Percentiles rank a stretch among this genome's conserved stretches.
These are phyloP conservation scores for Pararge aegeria DNA, from an alignment of 1,140 invertebrate genomes.

Conservation along the genomic window DNA sequence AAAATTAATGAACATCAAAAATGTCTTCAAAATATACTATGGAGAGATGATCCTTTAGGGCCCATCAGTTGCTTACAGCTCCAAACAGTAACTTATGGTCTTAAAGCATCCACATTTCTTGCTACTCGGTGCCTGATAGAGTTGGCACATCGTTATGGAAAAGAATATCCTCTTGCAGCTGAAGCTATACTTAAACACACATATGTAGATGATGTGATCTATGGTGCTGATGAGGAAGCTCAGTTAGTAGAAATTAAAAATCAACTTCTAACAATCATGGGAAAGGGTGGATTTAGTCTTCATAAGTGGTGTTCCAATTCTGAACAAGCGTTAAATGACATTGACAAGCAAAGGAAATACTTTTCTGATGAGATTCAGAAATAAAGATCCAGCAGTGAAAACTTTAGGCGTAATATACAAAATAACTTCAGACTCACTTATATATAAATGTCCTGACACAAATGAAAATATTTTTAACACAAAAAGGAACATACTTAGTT, in stretches of 20 bases:
- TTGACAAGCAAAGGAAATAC: no score
- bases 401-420: no score
- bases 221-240: conserved; percentile 13
- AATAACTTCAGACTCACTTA: no score
- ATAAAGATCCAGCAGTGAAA: no score
- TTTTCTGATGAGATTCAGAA: no score
- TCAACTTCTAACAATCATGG: conserved; percentile 18
- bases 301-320: conserved; percentile 29
- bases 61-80: conserved; percentile 32
- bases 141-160: conserved; percentile 12
- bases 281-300: conserved; percentile 20
- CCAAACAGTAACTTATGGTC: conserved; percentile 35
- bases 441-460: no score
- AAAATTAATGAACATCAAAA: conserved; percentile 16
- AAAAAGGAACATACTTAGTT: no score
- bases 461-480: no score
- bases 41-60: conserved; percentile 27
- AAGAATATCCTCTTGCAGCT: conserved; percentile 31
- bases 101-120: conserved; percentile 32
- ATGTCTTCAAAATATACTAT: conserved; percentile 35
- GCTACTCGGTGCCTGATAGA: conserved; percentile 31
- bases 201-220: conserved; percentile 31
- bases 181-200: conserved; percentile 19
- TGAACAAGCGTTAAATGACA: no score
- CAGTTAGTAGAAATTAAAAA: conserved; percentile 11